Percentiles rank a stretch among this genome's conserved stretches.
Conservation (phyloP, 2,888 invertebrate species). For the Orgyia antiqua region DNA sequence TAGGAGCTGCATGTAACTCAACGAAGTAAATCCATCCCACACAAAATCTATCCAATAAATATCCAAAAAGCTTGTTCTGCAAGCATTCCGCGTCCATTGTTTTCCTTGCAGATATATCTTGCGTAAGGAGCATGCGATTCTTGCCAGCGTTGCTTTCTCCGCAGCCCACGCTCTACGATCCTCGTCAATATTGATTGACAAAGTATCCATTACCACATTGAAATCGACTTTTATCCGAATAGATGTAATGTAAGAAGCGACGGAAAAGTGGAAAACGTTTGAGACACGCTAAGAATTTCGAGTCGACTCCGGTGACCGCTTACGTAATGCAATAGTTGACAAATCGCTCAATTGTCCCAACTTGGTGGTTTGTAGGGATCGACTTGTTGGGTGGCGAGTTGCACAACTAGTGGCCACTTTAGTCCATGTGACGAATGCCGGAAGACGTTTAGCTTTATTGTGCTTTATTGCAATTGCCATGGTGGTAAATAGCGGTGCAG, state of each 20-base stretch:
- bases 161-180: conserved; percentile 56
- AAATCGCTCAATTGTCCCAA: conserved; percentile 74
- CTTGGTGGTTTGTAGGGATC: conserved; percentile 45
- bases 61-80: conserved; percentile 75
- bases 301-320: conserved; percentile 53
- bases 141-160: conserved; percentile 46
- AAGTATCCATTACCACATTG: conserved; percentile 59
- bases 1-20: conserved; percentile 40
- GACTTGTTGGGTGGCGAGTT: conserved; percentile 63
- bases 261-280: conserved; percentile 36
- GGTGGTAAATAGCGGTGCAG: conserved; percentile 48
- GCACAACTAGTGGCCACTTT: conserved; percentile 50
- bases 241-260: conserved; percentile 46
- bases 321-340: conserved; percentile 67
- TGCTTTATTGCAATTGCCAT: conserved; percentile 62
- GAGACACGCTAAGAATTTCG: conserved; percentile 38
- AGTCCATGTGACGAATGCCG: conserved; percentile 62
- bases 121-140: conserved; percentile 64
- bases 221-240: conserved; percentile 43
- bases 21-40: conserved; percentile 69
- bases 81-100: conserved; percentile 71
- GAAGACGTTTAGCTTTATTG: conserved; percentile 65
- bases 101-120: conserved; percentile 71
- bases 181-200: conserved; percentile 54
- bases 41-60: conserved; percentile 76